These are phyloP conservation scores for Drosophila navojoa DNA, from an alignment of 1,140 invertebrate genomes.

Conservation along the genomic window DNA sequence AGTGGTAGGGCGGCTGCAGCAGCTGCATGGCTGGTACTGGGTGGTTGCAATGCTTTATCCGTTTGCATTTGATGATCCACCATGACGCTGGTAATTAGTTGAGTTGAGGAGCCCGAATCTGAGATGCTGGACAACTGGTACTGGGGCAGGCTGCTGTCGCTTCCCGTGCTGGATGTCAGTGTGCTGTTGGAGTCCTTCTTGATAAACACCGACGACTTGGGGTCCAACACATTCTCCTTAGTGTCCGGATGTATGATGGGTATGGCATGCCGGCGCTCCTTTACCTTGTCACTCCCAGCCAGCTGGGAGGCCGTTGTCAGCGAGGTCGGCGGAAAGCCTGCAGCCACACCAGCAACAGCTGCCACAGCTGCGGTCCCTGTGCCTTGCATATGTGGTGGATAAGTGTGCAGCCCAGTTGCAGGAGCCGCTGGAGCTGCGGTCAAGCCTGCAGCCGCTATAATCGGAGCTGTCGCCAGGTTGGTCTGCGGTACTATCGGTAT, in stretches of 20 bases:
- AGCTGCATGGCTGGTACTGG: neutral
- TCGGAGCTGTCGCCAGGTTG: constrained; percentile 29
- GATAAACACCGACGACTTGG: constrained; percentile 59
- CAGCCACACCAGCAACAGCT: constrained; percentile 21
- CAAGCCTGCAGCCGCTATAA: constrained; percentile 41
- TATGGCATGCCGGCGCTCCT: constrained; percentile 67
- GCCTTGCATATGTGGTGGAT: constrained; percentile 49
- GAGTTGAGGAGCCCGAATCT: constrained; percentile 31
- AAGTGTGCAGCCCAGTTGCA: constrained; percentile 49
- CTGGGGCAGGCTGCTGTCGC: constrained; percentile 37
- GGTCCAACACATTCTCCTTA: constrained; percentile 66
- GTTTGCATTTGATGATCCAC: constrained; percentile 72
- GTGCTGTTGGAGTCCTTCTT: constrained; percentile 57
- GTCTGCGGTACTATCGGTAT: constrained; percentile 39
- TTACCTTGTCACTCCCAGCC: constrained; percentile 40
- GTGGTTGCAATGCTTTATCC: constrained; percentile 14
- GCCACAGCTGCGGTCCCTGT: constrained; percentile 29
- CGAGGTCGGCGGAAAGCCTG: constrained; percentile 37
- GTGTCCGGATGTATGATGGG: constrained; percentile 79
- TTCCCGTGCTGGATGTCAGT: constrained; percentile 42
- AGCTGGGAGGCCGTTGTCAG: constrained; percentile 31
- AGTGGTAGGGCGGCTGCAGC: neutral
- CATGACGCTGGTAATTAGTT: constrained; percentile 24
- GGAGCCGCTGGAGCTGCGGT: constrained; percentile 13
- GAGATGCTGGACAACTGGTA: constrained; percentile 25